phyloP scores from a whole-genome alignment of 2,797 vertebrate species.

The Acipenser ruthenus region DNA sequence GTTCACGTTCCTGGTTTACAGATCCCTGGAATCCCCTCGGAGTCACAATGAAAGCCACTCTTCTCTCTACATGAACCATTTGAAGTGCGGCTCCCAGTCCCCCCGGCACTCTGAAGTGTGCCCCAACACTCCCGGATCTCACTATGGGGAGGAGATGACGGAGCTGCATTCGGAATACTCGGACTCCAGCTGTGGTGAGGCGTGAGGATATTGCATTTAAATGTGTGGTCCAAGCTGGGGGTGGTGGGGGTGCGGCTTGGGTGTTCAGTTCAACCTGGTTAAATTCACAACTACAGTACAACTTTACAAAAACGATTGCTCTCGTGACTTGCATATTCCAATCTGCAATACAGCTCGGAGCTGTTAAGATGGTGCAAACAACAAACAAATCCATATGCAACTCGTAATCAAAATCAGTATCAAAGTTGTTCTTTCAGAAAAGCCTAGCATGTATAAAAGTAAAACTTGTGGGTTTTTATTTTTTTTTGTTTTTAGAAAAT shows the following conservation, averaged over 20 bases:
- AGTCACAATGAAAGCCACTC: slow-evolving; percentile 65
- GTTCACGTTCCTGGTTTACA: slow-evolving; percentile 27
- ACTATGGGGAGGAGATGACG: slow-evolving; percentile 70
- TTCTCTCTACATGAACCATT: slow-evolving; percentile 72
- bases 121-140: slow-evolving; percentile 69
- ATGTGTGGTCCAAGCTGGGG: too few species aligned
- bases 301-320: neutral
- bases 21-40: slow-evolving; percentile 75
- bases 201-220: slow-evolving; percentile 43
- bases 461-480: neutral
- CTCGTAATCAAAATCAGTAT: too few species aligned
- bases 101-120: slow-evolving; percentile 75
- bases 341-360: too few species aligned
- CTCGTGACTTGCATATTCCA: too few species aligned
- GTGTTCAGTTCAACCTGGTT: too few species aligned
- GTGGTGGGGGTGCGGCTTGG: neutral
- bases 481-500: slow-evolving; percentile 52
- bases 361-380: too few species aligned
- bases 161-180: slow-evolving; percentile 93
- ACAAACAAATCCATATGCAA: too few species aligned
- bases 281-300: neutral
- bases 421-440: too few species aligned
- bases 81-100: slow-evolving; percentile 78
- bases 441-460: too few species aligned
- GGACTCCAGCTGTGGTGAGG: slow-evolving; percentile 88